phyloP scores from a whole-genome alignment of 2,113 vertebrate genomes.

The Seriola quinqueradiata region DNA sequence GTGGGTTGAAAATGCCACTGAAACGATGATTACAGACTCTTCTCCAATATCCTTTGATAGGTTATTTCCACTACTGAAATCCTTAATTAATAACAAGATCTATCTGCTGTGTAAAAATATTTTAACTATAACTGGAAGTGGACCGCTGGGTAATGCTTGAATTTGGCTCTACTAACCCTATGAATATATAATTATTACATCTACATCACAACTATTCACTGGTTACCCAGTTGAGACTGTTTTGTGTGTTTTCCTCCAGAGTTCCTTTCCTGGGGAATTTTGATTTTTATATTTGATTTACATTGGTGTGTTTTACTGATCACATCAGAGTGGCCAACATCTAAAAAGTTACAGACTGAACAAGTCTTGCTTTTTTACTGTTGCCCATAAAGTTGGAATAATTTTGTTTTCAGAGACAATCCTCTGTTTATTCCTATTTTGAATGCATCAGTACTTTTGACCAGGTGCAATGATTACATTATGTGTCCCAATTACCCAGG shows the following conservation, averaged over 20 bases:
- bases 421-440: too few species aligned
- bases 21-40: conserved; percentile 6
- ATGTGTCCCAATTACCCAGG: too few species aligned
- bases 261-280: background rate
- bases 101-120: background rate
- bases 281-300: background rate
- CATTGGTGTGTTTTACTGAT: background rate
- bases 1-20: conserved; percentile 8
- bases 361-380: background rate
- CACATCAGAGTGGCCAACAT: background rate
- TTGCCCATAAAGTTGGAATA: too few species aligned
- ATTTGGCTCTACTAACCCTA: background rate
- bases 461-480: too few species aligned
- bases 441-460: too few species aligned
- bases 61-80: background rate
- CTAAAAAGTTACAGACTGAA: background rate
- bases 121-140: background rate
- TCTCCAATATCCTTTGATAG: background rate
- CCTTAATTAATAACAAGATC: background rate
- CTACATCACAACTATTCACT: background rate
- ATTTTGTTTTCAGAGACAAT: too few species aligned
- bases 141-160: background rate
- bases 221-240: background rate
- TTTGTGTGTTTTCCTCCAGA: background rate
- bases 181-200: background rate